phyloP scores from a whole-genome alignment of 1,140 invertebrate species.

The Bombyx mandarina region DNA sequence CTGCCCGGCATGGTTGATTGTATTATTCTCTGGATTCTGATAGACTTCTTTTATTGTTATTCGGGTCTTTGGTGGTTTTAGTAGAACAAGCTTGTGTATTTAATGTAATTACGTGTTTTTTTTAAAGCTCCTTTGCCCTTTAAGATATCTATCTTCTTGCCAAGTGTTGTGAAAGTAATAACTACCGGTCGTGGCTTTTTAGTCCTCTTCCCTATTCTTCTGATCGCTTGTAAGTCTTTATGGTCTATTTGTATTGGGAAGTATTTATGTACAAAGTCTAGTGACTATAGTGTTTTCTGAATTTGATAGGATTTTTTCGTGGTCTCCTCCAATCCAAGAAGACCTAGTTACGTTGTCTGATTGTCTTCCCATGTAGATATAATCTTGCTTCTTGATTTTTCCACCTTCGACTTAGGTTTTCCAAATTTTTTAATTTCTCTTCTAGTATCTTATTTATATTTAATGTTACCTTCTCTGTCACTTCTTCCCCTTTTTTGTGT shows the following conservation, averaged over 20 bases:
- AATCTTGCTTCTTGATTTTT: slow-evolving; percentile 4
- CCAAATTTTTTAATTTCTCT: background rate
- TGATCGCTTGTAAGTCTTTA: slow-evolving; percentile 3
- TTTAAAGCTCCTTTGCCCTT: slow-evolving; percentile 1
- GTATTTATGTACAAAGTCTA: slow-evolving; percentile 7
- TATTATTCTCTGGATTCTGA: background rate
- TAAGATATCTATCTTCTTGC: background rate
- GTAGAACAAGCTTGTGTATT: too few species aligned
- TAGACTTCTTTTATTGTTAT: background rate
- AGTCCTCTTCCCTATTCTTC: slow-evolving; percentile 5
- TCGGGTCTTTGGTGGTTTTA: background rate
- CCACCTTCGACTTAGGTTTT: background rate
- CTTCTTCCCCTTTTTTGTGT: background rate
- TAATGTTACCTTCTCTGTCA: slow-evolving; percentile 1
- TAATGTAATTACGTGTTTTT: too few species aligned
- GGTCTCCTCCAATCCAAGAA: slow-evolving; percentile 4
- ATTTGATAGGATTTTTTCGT: background rate
- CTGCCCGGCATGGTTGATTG: too few species aligned
- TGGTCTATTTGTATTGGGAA: background rate
- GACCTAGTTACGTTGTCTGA: slow-evolving; percentile 1
- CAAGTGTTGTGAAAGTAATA: slow-evolving; percentile 3
- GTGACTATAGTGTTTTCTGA: slow-evolving; percentile 1
- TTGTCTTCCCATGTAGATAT: slow-evolving; percentile 1
- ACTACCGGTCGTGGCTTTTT: background rate
- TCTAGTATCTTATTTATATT: slow-evolving; percentile 5